Evolutionary conservation across 2,797 vertebrate genomes (phyloP).

Genomic region (Chelonia mydas): DNA sequence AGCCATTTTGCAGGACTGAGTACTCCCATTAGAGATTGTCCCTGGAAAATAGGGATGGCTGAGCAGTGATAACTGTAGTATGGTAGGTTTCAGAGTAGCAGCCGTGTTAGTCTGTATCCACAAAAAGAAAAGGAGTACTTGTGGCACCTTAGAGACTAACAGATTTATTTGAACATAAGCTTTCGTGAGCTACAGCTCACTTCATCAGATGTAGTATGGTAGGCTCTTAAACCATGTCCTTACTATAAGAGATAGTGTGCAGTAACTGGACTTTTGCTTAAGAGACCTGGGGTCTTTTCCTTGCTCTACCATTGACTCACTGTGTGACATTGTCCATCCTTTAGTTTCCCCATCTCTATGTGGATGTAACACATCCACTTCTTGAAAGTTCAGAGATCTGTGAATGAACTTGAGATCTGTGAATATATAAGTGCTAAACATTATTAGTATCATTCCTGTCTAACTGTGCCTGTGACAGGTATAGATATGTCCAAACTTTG

Average conservation of each 20-base stretch:
- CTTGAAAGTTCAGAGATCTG: background rate
- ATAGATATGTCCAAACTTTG: constrained; percentile 14
- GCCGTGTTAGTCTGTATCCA: too few species aligned
- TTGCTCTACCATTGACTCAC: background rate
- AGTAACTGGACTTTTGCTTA: constrained; percentile 11
- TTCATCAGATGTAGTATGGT: background rate
- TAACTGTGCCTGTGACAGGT: background rate
- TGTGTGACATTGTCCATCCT: background rate
- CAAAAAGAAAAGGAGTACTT: too few species aligned
- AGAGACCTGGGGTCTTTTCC: background rate
- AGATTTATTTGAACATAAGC: too few species aligned
- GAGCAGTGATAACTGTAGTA: background rate
- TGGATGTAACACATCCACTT: background rate
- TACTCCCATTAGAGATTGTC: background rate
- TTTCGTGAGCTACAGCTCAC: too few species aligned
- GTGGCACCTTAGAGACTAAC: too few species aligned
- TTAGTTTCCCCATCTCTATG: background rate
- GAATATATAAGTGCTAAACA: background rate
- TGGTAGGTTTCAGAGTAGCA: background rate
- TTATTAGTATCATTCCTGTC: background rate
- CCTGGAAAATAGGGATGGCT: background rate
- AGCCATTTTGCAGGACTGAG: background rate
- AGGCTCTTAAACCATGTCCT: background rate
- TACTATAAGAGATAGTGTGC: background rate
- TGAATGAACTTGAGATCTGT: background rate